These are phyloP conservation scores for Heteractis magnifica DNA, from an alignment of 92 coral and sea anemone genomes.

Conservation along the genomic window DNA sequence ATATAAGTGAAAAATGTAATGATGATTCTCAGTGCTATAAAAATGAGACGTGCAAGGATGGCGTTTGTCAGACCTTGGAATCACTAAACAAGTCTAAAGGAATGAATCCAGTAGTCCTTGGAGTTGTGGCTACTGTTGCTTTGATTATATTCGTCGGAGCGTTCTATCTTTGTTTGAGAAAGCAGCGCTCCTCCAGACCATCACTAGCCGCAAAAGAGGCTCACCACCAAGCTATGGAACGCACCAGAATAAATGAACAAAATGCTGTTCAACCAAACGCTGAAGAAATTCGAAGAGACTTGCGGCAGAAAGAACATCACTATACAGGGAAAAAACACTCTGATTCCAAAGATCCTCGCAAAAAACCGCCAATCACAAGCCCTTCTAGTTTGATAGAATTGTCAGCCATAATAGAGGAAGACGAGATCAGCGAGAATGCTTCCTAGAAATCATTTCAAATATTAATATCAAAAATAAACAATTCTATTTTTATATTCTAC, in stretches of 20 bases:
- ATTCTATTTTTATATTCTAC: neutral
- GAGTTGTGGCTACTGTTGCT: slow-evolving; percentile 33
- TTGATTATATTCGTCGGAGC: slow-evolving; percentile 31
- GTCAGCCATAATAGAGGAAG: slow-evolving; percentile 42
- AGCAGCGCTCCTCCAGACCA: slow-evolving; percentile 21
- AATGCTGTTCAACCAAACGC: neutral
- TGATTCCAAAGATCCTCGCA: slow-evolving; percentile 2
- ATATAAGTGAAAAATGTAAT: neutral
- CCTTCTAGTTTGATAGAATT: slow-evolving; percentile 23
- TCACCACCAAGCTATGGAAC: slow-evolving; percentile 15
- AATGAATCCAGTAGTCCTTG: slow-evolving; percentile 25
- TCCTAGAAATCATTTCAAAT: neutral
- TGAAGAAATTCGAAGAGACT: neutral
- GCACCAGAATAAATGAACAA: neutral
- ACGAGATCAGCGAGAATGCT: slow-evolving; percentile 31
- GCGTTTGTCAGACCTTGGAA: slow-evolving; percentile 1
- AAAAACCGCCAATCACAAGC: slow-evolving; percentile 21
- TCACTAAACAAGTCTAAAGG: neutral
- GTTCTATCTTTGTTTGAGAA: slow-evolving; percentile 28
- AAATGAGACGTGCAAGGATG: slow-evolving; percentile 31
- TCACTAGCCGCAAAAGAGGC: slow-evolving; percentile 45
- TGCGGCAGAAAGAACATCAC: neutral
- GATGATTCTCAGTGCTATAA: slow-evolving; percentile 16
- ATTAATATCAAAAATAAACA: neutral
- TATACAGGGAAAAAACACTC: slow-evolving; percentile 2